Percentiles rank a stretch among this genome's conserved stretches.
Evolutionary conservation across 2,113 vertebrate species (phyloP).

Genomic region (Bubalus kerabau): DNA sequence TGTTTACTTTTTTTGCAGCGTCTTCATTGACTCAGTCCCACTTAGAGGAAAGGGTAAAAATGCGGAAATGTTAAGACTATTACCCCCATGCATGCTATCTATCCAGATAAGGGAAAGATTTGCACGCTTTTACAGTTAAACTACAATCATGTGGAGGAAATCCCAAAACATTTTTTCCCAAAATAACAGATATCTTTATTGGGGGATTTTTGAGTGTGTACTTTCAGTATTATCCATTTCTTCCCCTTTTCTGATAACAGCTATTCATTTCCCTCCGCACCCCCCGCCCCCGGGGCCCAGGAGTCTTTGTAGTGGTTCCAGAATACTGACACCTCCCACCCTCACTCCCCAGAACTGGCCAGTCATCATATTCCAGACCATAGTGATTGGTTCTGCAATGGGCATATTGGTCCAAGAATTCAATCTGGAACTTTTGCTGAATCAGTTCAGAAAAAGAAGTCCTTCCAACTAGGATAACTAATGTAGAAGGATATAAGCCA

Average conservation of each 20-base stretch:
- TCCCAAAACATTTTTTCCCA: not conserved
- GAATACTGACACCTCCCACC: not conserved
- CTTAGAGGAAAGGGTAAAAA: not conserved
- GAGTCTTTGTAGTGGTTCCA: not conserved
- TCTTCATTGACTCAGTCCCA: not conserved
- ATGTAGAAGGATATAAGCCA: not conserved
- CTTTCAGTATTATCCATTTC: not conserved
- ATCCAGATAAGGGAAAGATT: not conserved
- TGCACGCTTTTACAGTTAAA: not conserved
- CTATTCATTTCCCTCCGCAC: not conserved
- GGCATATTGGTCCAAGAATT: not conserved
- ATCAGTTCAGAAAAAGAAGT: not conserved
- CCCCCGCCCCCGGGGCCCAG: not conserved
- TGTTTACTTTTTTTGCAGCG: not conserved
- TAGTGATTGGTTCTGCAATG: not conserved
- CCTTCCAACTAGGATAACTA: not conserved
- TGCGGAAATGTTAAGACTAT: not conserved
- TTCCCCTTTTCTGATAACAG: not conserved
- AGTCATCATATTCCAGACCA: not conserved
- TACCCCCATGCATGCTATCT: not conserved
- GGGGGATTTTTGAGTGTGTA: not conserved
- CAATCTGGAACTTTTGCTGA: not conserved
- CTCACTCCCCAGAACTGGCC: not conserved
- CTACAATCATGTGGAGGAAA: not conserved
- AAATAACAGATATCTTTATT: not conserved